These are phyloP conservation scores for Gastracanthus pulcherrimus DNA, from an alignment of 2,888 invertebrate genomes.

Conservation along the genomic window DNA sequence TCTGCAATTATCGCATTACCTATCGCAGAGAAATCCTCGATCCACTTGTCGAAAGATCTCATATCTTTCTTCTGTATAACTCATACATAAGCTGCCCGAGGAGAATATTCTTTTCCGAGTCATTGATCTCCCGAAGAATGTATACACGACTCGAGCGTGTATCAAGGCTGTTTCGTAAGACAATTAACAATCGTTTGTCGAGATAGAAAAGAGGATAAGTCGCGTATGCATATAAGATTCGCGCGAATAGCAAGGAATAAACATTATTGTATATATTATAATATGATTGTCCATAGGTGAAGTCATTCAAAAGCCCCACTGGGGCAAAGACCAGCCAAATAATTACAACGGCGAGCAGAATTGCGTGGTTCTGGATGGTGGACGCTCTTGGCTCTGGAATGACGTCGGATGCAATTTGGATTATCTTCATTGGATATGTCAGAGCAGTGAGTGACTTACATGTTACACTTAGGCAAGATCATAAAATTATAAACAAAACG, in stretches of 20 bases:
- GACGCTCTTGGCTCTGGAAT: conserved; percentile 94
- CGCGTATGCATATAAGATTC: too few species aligned
- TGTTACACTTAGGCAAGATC: neutral
- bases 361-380: conserved; percentile 95
- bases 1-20: neutral
- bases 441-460: conserved; percentile 86
- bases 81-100: too few species aligned
- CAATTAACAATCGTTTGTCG: neutral
- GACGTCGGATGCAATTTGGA: conserved; percentile 96
- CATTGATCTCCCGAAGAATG: conserved; percentile 23
- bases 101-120: conserved; percentile 12
- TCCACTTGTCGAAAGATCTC: neutral
- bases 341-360: conserved; percentile 97
- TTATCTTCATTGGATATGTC: conserved; percentile 95
- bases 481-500: too few species aligned
- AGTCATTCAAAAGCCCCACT: conserved; percentile 87
- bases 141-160: neutral
- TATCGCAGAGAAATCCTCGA: neutral
- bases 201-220: too few species aligned
- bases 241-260: too few species aligned
- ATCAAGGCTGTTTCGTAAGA: neutral
- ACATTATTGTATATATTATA: too few species aligned
- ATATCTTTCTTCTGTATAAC: too few species aligned
- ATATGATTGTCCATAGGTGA: conserved; percentile 81
- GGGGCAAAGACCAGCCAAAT: conserved; percentile 97